Percentiles rank a stretch among this genome's conserved stretches.
Evolutionary conservation across 2,113 vertebrate species (phyloP).

Genomic region (Ochotona princeps): DNA sequence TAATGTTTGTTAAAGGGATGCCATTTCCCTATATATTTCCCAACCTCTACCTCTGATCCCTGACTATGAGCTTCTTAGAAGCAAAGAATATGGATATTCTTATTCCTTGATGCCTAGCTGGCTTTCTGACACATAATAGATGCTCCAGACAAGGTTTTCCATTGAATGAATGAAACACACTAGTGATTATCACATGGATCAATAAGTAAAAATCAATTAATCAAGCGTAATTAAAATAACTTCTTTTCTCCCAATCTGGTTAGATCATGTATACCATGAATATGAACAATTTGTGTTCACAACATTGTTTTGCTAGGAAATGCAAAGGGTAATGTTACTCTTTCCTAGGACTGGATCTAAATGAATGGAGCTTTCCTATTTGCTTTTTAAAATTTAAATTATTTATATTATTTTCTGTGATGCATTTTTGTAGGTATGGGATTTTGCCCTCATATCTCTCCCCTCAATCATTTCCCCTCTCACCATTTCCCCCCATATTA

Average conservation of each 20-base stretch:
- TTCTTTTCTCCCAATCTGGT: neutral
- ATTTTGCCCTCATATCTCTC: no score
- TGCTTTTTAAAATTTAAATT: neutral
- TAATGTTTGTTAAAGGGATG: neutral
- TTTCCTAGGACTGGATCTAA: neutral
- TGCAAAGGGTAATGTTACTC: neutral
- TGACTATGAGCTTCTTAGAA: neutral
- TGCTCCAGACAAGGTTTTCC: neutral
- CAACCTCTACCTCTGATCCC: neutral
- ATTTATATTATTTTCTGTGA: no score
- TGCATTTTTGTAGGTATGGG: no score
- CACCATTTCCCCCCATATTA: no score
- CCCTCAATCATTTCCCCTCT: no score
- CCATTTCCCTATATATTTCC: neutral
- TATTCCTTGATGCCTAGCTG: neutral
- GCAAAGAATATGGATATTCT: neutral
- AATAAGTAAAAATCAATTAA: constrained; percentile 5
- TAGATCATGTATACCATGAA: neutral
- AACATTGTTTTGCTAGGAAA: constrained; percentile 22
- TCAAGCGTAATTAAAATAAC: constrained; percentile 7
- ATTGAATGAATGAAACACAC: neutral
- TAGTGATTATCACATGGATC: constrained; percentile 16
- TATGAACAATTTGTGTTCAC: constrained; percentile 37
- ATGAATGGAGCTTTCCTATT: constrained; percentile 29
- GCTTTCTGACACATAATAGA: constrained; percentile 4